These are phyloP conservation scores for Eilema sororculum DNA, from an alignment of 2,888 invertebrate genomes.

Conservation along the genomic window DNA sequence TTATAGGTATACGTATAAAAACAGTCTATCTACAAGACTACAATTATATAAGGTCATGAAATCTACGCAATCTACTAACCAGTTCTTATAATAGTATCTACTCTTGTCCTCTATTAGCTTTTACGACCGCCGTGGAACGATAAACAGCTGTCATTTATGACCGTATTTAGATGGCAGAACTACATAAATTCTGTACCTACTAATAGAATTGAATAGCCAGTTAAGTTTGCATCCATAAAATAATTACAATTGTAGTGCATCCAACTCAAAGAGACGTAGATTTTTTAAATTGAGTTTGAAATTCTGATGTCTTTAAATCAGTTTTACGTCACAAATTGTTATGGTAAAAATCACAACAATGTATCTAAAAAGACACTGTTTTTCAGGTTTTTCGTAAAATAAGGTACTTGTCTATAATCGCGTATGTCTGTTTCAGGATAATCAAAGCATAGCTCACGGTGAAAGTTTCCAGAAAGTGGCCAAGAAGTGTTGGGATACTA, in stretches of 20 bases:
- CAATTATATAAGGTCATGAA: background rate
- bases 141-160: conserved; percentile 28
- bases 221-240: too few species aligned
- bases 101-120: conserved; percentile 24
- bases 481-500: conserved; percentile 90
- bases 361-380: too few species aligned
- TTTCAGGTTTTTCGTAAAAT: background rate
- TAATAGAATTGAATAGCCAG: background rate
- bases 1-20: too few species aligned
- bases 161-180: background rate
- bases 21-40: conserved; percentile 3
- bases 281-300: too few species aligned
- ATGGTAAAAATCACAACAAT: too few species aligned
- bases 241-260: too few species aligned
- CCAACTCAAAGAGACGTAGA: too few species aligned
- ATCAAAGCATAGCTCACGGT: conserved; percentile 91
- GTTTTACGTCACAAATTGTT: too few species aligned
- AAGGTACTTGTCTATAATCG: background rate
- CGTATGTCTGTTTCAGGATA: conserved; percentile 66
- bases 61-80: background rate
- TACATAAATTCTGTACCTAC: background rate
- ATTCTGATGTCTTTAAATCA: too few species aligned
- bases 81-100: conserved; percentile 3
- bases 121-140: conserved; percentile 32
- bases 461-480: conserved; percentile 92